Evolutionary conservation across 1,140 invertebrate genomes (phyloP), one percentile per base, ranked within the genome.

Genomic region (Macrobrachium rosenbergii): DNA sequence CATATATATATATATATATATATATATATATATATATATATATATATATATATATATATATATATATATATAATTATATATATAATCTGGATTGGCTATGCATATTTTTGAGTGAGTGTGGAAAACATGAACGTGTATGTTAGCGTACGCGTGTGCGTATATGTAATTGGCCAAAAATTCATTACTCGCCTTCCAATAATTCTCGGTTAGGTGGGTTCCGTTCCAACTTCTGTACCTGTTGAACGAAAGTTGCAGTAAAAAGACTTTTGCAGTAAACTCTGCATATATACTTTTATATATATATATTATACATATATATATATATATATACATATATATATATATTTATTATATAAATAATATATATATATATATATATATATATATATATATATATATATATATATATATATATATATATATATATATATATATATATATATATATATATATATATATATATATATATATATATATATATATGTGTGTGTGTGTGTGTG

Each of bases 11-110:
- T 37, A 76, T 43, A 76, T 43, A 37, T 52, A 76, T 76, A 43
- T 43, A 14, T 37, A 76, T 37, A 76, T 43, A 52, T 52, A 76
- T 52, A 76, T 52, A 76, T 52, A 43, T 52, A 76, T 45, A 79
- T 62, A 37, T 52, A 76, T 45, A 75, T 45, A 75, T 45, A 75
- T 45, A 67, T 67, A 23, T 67, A 75, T 75, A 75, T 75, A 75
- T 67, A 67, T 67, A 67, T 67, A 23, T 67, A 67, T 45, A 43
- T 52, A 76, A 14, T 28, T 52, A 76, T 43, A 75, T 43, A 75
- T 0, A 28, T 43, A 52, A 12, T 23, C 17, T 23, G 37, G 37
- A 23, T 75, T n/a, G n/a, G n/a, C 5, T 75, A 75, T 17, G 37
- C 2, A 28, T 43, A 37, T 75, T 19, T 75, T 19, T 28, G 17